Evolutionary conservation across 2,113 vertebrate genomes (phyloP), one percentile per base, ranked within the genome.

Genomic region (Pavo muticus): DNA sequence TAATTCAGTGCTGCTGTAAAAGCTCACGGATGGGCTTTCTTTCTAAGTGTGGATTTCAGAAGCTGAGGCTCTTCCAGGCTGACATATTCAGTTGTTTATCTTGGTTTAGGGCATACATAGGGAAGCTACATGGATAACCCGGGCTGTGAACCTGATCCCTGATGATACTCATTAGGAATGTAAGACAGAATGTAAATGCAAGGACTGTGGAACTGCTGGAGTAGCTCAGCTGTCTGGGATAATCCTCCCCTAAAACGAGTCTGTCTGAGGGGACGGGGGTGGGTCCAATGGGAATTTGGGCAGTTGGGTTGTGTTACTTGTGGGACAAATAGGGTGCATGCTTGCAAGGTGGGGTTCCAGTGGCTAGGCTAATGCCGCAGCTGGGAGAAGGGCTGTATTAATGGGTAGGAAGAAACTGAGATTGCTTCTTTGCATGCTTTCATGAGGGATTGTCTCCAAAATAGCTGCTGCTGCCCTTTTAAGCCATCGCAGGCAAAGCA

Each of bases 311-410:
- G 5, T 0, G 0, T 11, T 91, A n/a, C 67, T 57, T 29, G 42
- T 8, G 59, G 47, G 45, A 6, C 29, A 29, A 2, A 30, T 24
- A 0, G 0, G 6, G 20, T 47, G n/a, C 1, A 1, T 10, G 13
- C 54, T 70, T 2, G 2, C 11, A 8, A 37, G 17, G 54, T 47
- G 44, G 59, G 39, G 42, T 48, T 24, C 45, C 40, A 89, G n/a
- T 1, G 1, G 37, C 61, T 40, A 11, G 24, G 17, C 25, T 71
- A 12, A 30, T 56, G 56, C 39, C 35, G 10, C 3, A 40, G 9
- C 4, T 67, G 54, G 59, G 54, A 78, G 65, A 91, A 56, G 1
- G 72, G 2, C 48, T 70, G 8, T 56, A 15, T n/a, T 52, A 3
- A 0, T 10, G 42, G 17, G 44, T 60, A 32, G 17, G 47, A 72